phyloP scores from a whole-genome alignment of 2,888 invertebrate genomes.

The Oscheius onirici region DNA sequence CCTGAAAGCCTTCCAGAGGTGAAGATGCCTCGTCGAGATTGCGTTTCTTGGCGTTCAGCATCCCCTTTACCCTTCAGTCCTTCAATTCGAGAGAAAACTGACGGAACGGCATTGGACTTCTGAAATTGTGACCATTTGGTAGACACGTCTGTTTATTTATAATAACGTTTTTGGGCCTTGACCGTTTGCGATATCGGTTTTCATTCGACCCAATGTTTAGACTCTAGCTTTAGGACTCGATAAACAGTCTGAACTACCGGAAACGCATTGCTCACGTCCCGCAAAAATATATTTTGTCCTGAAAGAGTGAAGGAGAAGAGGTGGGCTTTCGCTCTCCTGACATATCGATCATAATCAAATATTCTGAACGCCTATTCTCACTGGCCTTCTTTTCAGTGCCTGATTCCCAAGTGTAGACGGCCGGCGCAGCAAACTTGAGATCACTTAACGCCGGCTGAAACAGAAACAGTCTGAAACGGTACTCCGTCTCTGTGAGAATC shows the following conservation, averaged over 20 bases:
- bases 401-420: background rate
- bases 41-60: background rate
- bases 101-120: background rate
- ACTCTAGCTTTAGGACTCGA: too few relatives aligned
- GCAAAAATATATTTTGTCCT: background rate
- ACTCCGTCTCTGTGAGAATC: background rate
- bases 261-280: background rate
- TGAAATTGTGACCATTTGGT: background rate
- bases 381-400: background rate
- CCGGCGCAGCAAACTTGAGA: conserved; percentile 14
- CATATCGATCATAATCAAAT: conserved; percentile 21
- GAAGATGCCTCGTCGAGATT: conserved; percentile 5
- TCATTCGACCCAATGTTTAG: too few relatives aligned
- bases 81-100: background rate
- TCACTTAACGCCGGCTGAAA: conserved; percentile 19
- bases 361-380: conserved; percentile 12
- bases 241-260: background rate
- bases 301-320: background rate
- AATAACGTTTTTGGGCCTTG: too few relatives aligned
- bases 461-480: conserved; percentile 9
- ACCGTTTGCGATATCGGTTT: too few relatives aligned
- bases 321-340: background rate
- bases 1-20: background rate
- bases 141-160: too few relatives aligned
- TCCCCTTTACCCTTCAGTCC: background rate